Base-by-base conservation (phyloP, 2,113 vertebrate genomes). In the Colossoma macropomum region DNA sequence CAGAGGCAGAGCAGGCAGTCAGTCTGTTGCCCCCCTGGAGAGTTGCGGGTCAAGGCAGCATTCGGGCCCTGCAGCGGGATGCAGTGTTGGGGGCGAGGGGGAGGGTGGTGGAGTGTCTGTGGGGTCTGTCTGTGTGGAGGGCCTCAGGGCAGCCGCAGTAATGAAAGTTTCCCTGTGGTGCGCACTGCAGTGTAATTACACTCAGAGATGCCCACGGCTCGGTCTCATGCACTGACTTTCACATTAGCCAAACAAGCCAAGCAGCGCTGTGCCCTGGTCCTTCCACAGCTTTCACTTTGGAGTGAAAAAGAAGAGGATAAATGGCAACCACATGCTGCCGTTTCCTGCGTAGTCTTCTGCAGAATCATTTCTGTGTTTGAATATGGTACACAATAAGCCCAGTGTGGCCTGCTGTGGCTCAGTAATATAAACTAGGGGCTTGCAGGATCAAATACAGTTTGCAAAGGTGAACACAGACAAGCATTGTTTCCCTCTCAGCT, bases 141-240 rank as follows among this genome's bases (percentile, higher is more conserved):
- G 73, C 84, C 80, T 45, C 45, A 77, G 84, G 83, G 84, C 65
- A 76, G 65, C 30, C 52, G 54, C 84, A 81, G 79, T 85, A 85
- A 85, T 85, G 84, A 85, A 85, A 85, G 84, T 85, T 85, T 76
- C 84, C 77, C 77, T 81, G 79, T 76, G 74, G 72, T 75, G 73
- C 72, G 54, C 72, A 30, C 78, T 77, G 78, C 75, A 71, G 84
- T 80, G 66, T 85, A 85, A 85, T 85, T 85, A 85, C 73, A 76
- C 72, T 71, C 65, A 50, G 72, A 75, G 78, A 80, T 7, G 84
- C 84, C 79, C 15, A 65, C 28, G 63, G 84, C 54, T 27, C 54
- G 65, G 72, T 81, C 79, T 77, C 38, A 23, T 76, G 63, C 63
- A 54, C 78, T 75, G 54, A 76, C 79, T 81, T 68, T 77, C 27